phyloP scores from a whole-genome alignment of 2,113 vertebrate species.

The Cebus imitator region DNA sequence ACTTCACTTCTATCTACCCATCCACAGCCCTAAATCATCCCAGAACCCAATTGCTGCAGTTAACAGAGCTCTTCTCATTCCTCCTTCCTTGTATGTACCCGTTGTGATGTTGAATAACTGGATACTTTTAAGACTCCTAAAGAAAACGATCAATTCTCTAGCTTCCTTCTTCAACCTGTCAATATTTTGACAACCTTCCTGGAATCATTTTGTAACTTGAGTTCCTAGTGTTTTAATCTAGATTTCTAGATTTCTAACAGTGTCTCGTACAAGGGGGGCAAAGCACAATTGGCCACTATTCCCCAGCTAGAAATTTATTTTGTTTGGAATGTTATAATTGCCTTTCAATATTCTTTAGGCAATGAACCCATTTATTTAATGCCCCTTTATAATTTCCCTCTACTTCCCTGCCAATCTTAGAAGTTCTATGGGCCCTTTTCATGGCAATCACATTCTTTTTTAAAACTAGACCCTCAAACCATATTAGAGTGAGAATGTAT shows the following conservation, averaged over 20 bases:
- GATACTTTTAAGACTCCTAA: not conserved
- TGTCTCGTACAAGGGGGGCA: not conserved
- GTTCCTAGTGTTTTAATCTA: not conserved
- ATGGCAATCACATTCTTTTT: not conserved
- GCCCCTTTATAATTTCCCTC: not conserved
- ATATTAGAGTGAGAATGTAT: not conserved
- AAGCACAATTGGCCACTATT: not conserved
- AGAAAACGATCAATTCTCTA: not conserved
- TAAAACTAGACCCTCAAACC: not conserved
- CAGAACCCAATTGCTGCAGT: not conserved
- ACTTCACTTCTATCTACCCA: not conserved
- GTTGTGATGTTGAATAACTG: not conserved
- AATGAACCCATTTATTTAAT: not conserved
- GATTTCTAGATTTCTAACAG: not conserved
- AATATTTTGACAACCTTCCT: not conserved
- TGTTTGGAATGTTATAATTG: not conserved
- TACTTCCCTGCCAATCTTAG: not conserved
- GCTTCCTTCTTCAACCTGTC: not conserved
- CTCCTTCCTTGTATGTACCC: not conserved
- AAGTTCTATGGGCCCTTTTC: not conserved
- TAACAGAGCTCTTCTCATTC: not conserved
- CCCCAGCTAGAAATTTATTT: not conserved
- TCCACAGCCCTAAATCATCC: not conserved
- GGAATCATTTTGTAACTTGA: not conserved
- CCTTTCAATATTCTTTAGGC: not conserved